These are phyloP conservation scores for Gnathonemus echidnorhynchus DNA, from an alignment of 2,113 vertebrate genomes.

Conservation along the genomic window DNA sequence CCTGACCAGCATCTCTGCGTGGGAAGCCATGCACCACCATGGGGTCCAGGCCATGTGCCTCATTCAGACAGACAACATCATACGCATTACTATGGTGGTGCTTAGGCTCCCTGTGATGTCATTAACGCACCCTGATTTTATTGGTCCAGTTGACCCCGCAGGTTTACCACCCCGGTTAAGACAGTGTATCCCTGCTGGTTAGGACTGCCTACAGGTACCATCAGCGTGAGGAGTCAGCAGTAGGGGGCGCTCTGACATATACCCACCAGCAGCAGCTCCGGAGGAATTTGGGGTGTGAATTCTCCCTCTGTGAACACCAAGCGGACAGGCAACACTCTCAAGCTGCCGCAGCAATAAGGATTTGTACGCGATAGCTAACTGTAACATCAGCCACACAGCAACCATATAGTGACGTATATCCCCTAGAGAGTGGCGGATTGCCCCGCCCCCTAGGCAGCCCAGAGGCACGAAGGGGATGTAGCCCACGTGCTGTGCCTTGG, in stretches of 20 bases:
- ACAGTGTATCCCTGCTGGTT: neutral
- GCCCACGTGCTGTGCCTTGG: neutral
- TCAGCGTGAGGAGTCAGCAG: neutral
- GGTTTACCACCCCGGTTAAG: neutral
- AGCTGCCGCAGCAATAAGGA: neutral
- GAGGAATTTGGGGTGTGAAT: neutral
- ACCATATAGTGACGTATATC: neutral
- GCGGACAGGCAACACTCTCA: neutral
- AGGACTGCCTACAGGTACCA: neutral
- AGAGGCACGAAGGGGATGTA: neutral
- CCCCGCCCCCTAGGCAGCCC: neutral
- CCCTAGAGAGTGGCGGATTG: neutral
- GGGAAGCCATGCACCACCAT: neutral
- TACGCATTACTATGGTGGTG: neutral
- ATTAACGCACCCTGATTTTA: neutral
- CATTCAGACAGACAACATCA: neutral
- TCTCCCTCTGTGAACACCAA: neutral
- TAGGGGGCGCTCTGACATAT: neutral
- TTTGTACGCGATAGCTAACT: neutral
- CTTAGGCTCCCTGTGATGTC: neutral
- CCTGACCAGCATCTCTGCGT: neutral
- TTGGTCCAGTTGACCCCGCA: neutral
- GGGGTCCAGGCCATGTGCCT: neutral
- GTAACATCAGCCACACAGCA: neutral
- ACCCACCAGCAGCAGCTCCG: neutral